These are phyloP conservation scores for Lepisosteus osseus DNA, from an alignment of 2,113 vertebrate species.

Conservation along the genomic window DNA sequence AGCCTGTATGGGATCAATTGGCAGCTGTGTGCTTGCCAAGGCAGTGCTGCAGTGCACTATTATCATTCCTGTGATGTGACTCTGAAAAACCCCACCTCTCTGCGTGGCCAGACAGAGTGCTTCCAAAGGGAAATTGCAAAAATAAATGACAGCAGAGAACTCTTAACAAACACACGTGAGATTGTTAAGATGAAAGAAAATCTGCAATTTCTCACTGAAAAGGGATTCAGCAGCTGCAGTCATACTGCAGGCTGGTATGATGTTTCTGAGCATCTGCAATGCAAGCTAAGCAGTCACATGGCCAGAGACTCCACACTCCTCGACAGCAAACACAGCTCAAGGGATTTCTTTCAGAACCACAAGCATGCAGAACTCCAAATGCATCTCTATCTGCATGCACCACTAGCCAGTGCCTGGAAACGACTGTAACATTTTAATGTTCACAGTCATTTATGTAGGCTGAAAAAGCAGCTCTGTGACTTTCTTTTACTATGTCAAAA, in stretches of 20 bases:
- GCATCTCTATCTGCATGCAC: too few relatives aligned
- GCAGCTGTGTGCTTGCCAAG: conserved; percentile 42
- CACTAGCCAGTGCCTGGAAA: too few relatives aligned
- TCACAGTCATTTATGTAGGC: too few relatives aligned
- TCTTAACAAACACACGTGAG: too few relatives aligned
- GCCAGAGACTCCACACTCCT: too few relatives aligned
- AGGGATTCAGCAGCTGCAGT: neutral
- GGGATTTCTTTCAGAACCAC: too few relatives aligned
- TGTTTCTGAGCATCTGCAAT: neutral
- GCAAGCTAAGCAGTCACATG: conserved; percentile 1
- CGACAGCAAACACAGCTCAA: too few relatives aligned
- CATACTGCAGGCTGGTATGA: neutral
- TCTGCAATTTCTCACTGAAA: neutral
- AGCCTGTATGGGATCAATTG: conserved; percentile 38
- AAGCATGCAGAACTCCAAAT: too few relatives aligned
- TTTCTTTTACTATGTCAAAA: too few relatives aligned
- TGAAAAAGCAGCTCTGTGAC: too few relatives aligned
- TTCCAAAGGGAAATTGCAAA: neutral
- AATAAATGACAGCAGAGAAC: too few relatives aligned
- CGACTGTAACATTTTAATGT: too few relatives aligned
- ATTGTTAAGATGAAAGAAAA: neutral
- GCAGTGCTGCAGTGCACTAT: conserved; percentile 47
- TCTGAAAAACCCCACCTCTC: conserved; percentile 10
- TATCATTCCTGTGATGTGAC: conserved; percentile 29
- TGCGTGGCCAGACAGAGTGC: neutral